These are phyloP conservation scores for Berghia stephanieae DNA, from an alignment of 1,140 invertebrate genomes.

Conservation along the genomic window DNA sequence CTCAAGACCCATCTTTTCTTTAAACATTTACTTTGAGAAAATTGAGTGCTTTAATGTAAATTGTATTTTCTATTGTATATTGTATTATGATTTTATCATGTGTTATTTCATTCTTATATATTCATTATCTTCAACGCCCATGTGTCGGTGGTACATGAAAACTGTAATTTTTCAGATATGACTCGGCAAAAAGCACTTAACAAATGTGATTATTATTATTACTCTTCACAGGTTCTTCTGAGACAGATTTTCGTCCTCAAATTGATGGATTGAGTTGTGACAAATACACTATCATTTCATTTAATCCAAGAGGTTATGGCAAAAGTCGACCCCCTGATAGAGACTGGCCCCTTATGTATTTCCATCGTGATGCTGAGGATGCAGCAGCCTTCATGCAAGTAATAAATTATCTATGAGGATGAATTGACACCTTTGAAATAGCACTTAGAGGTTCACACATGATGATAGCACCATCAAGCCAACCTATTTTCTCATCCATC, in stretches of 20 bases:
- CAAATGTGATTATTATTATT: too few species aligned
- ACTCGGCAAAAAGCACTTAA: too few species aligned
- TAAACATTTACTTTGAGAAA: too few species aligned
- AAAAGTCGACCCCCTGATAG: conserved; percentile 81
- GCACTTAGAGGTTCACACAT: background rate
- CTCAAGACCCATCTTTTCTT: too few species aligned
- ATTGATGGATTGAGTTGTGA: conserved; percentile 75
- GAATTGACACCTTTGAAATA: background rate
- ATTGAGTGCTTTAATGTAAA: too few species aligned
- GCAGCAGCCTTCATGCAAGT: conserved; percentile 81
- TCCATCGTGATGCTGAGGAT: conserved; percentile 77
- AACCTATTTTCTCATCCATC: background rate
- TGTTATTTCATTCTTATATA: too few species aligned
- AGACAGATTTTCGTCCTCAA: conserved; percentile 85
- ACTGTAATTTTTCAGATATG: too few species aligned
- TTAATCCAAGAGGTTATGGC: conserved; percentile 90
- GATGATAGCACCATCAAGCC: background rate
- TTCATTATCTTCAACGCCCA: too few species aligned
- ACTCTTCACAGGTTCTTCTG: conserved; percentile 73
- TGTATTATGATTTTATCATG: too few species aligned
- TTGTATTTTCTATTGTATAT: too few species aligned
- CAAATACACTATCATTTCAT: conserved; percentile 81
- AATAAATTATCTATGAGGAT: too few species aligned
- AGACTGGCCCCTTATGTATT: conserved; percentile 77
- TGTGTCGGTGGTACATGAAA: too few species aligned